These are phyloP conservation scores for Callipepla californica DNA, from an alignment of 2,113 vertebrate genomes.

Conservation along the genomic window DNA sequence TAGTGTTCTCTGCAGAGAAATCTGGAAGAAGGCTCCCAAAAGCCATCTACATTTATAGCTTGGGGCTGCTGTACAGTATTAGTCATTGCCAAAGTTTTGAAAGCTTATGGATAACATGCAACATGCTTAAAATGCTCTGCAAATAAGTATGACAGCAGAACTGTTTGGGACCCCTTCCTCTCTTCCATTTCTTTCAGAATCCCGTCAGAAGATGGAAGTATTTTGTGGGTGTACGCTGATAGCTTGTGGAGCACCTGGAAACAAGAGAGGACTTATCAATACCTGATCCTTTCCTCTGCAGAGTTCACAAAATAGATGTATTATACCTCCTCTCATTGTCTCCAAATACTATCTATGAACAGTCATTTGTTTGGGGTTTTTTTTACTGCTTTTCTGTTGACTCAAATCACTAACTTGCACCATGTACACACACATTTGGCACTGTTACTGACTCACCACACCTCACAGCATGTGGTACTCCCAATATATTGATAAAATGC, in stretches of 20 bases:
- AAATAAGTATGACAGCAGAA: not conserved
- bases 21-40: not conserved
- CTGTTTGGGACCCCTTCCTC: not conserved
- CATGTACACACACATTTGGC: not conserved
- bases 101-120: not conserved
- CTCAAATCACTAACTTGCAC: not conserved
- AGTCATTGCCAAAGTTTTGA: not conserved
- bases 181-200: not conserved
- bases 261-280: not conserved
- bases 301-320: not conserved
- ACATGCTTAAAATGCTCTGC: not conserved
- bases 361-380: not conserved
- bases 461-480: not conserved
- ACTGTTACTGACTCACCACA: not conserved
- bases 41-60: not conserved
- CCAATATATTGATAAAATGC: not conserved
- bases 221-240: not conserved
- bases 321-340: not conserved
- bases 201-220: not conserved
- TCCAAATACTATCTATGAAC: not conserved
- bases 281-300: not conserved
- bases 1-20: slow-evolving; percentile 43
- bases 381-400: not conserved
- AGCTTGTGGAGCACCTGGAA: not conserved
- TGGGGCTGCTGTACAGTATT: not conserved